phyloP scores from a whole-genome alignment of 2,797 vertebrate species.

The Jordanella pulchra region DNA sequence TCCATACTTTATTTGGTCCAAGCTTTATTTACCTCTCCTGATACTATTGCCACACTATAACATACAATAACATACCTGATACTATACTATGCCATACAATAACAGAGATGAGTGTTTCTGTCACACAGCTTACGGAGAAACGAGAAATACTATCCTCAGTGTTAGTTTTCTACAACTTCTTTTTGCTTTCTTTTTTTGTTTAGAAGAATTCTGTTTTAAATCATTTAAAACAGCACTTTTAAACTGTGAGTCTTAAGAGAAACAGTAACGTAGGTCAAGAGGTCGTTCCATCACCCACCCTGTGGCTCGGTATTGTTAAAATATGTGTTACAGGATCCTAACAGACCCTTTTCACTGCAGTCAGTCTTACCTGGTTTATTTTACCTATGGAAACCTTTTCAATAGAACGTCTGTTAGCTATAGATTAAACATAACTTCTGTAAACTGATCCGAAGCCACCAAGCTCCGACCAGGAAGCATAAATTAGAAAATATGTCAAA shows the following conservation, averaged over 20 bases:
- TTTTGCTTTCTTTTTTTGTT: neutral
- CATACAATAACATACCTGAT: too few species aligned
- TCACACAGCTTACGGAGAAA: neutral
- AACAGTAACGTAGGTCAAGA: neutral
- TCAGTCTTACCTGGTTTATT: neutral
- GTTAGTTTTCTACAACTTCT: neutral
- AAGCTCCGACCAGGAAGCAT: conserved; percentile 3
- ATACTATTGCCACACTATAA: too few species aligned
- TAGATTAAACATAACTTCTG: neutral
- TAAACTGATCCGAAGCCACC: neutral
- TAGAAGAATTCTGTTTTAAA: neutral
- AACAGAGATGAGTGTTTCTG: neutral
- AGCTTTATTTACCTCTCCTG: neutral
- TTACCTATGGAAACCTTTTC: neutral
- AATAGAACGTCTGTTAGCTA: neutral
- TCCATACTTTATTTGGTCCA: too few species aligned
- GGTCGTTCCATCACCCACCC: neutral
- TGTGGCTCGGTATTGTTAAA: neutral
- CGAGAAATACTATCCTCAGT: neutral
- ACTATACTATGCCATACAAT: too few species aligned
- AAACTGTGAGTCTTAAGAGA: neutral
- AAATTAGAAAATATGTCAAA: conserved; percentile 13
- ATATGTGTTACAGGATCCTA: neutral
- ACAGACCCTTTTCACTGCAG: neutral
- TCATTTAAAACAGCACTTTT: neutral